Conservation (phyloP, 2,113 vertebrate genomes). For the Callocephalon fimbriatum region DNA sequence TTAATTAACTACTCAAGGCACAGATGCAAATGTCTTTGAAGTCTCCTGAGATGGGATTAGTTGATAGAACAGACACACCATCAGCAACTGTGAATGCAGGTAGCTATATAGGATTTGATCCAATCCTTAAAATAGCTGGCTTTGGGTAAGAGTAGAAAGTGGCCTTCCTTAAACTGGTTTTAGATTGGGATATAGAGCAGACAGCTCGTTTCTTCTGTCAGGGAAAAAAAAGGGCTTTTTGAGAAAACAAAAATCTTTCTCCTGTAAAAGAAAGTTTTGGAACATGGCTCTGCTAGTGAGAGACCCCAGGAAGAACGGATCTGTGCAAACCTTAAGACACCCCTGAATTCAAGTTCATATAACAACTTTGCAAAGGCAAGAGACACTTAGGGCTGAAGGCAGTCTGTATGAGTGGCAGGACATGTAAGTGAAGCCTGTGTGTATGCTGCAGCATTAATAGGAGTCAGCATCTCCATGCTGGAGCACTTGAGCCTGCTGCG, state of each 20-base stretch:
- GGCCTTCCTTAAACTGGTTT: background rate
- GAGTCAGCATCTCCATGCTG: background rate
- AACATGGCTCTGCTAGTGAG: background rate
- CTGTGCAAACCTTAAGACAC: background rate
- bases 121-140: background rate
- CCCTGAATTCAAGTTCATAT: background rate
- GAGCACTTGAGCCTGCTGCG: fast-evolving
- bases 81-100: background rate
- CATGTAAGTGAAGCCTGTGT: background rate
- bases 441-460: fast-evolving
- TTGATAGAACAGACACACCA: background rate
- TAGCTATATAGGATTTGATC: background rate
- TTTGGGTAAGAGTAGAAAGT: background rate
- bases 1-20: constrained; percentile 40
- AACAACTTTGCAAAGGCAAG: background rate
- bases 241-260: background rate
- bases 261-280: background rate
- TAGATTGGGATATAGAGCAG: background rate
- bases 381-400: background rate
- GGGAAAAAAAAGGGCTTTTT: background rate
- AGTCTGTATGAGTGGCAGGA: background rate
- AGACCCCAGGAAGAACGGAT: background rate
- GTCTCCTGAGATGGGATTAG: background rate
- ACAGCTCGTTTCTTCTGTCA: background rate
- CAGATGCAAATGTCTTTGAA: constrained; percentile 2